Base-by-base conservation (phyloP, 2,797 vertebrate species). In the Betta splendens region DNA sequence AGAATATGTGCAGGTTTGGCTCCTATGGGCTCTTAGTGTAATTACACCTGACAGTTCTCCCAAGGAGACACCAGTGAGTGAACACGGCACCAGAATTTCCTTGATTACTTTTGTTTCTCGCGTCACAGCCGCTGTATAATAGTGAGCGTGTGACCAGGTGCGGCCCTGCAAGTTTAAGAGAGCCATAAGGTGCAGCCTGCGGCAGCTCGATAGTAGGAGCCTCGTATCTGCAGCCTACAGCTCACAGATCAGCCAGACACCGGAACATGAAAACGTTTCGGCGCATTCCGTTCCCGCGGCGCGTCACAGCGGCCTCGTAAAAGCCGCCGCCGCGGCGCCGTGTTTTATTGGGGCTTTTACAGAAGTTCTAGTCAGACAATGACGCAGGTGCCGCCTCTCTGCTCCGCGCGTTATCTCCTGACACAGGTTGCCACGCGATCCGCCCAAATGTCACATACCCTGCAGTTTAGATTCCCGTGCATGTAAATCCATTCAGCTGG, bases 401-500 rank as follows among this genome's bases (percentile, higher is more conserved):
- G 26, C 31, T 49, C 44, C 26, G 10, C 5, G n/a, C 29, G 36
- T 69, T 72, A 69, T 65, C 61, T 69, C 54, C 18, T 38, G 42
- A 52, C 3, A 35, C 58, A 70, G 72, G 42, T 21, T 51, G 43
- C 48, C 13, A 38, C 32, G 36, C 40, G 46, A 57, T 54, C 31
- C 45, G 31, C 38, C 45, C 40, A 63, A 66, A 70, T 58, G 25
- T 45, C 45, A 37, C 54, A 35, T 22, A 26, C 25, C 29, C 58
- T 42, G n/a, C 58, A 53, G 51, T 53, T 55, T 9, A 21, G 72
- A 61, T 22, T n/a, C 32, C 52, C 33, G 15, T 49, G 53, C 58
- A 51, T 28, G 37, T 48, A 49, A 70, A 67, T 53, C 58, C 32
- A 7, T 3, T 69, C 23, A 53, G 72, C 57, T 22, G 38, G 46